Base-by-base conservation (phyloP, 2,797 vertebrate species). In the Ispidina picta region DNA sequence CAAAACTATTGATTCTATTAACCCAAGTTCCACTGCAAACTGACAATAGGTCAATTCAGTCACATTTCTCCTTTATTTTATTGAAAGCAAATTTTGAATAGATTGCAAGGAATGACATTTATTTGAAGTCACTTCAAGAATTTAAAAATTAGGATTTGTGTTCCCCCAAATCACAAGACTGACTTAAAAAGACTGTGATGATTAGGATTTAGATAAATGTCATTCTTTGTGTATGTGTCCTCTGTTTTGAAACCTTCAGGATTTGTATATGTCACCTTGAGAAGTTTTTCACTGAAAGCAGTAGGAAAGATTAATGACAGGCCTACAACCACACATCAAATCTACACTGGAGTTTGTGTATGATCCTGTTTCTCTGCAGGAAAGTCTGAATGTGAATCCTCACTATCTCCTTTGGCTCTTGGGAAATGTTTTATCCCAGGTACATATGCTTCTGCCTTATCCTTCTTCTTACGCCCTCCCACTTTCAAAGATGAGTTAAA, bases 1-100 rank as follows among this genome's bases (percentile, higher is more conserved):
- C 59, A 74, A 70, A 88, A 74, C 68, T 80, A 94, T 86, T 87
- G 62, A 84, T 80, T 85, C 31, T 76, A 54, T 85, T 85, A 88
- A 86, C 59, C 20, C 13, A 10, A 60, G 49, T 56, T 64, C 41
- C 19, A 51, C 43, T 83, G 49, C 14, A 92, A 88, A 88, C 26
- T 64, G 56, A 56, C 35, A 80, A 25, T 33, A 66, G 52, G 35
- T 69, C 70, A 89, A 12, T 3, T 86, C 66, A 81, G 70, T 65
- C 52, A 83, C 37, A 71, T 55, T 86, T 72, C 28, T 78, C 25
- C 41, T 72, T 80, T 82, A 51, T 35, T 86, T 83, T 31, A 44
- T 55, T 71, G 26, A 71, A 91, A 91, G 64, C 1, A 70, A 41
- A 64, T 58, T 54, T 63, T 69, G n/a, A 89, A 73, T 37, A 63